These are phyloP conservation scores for Callimorpha dominula DNA, from an alignment of 2,888 invertebrate genomes.

Conservation along the genomic window DNA sequence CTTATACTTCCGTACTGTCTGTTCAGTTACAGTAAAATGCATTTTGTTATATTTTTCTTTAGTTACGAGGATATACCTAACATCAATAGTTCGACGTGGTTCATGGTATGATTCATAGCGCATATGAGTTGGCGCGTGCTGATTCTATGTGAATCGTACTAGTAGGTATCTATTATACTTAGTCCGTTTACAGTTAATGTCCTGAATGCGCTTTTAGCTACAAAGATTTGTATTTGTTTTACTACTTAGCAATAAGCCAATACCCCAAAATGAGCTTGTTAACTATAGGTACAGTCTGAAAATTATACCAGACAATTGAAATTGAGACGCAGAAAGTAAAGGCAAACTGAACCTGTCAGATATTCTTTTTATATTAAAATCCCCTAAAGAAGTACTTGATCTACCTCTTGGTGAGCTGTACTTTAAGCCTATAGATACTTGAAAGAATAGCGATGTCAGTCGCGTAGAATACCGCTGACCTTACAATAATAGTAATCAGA, in stretches of 20 bases:
- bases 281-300: not conserved
- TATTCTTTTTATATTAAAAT: not conserved
- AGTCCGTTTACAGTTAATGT: constrained; percentile 63
- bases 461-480: too few species aligned
- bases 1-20: not conserved
- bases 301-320: not conserved
- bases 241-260: constrained; percentile 1
- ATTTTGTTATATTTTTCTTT: not conserved
- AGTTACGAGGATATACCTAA: not conserved
- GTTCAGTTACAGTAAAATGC: not conserved
- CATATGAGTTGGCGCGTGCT: constrained; percentile 52
- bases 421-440: too few species aligned
- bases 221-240: not conserved
- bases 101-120: constrained; percentile 53
- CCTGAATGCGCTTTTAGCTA: constrained; percentile 8
- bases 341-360: not conserved
- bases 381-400: not conserved
- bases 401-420: too few species aligned
- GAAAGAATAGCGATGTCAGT: too few species aligned
- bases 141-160: constrained; percentile 33
- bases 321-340: not conserved
- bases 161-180: constrained; percentile 26
- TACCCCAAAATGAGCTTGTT: not conserved
- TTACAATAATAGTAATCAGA: too few species aligned
- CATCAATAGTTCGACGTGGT: not conserved